Evolutionary conservation across 2,113 vertebrate species (phyloP), one percentile per base, ranked within the genome.

Genomic region (Xyrauchen texanus): DNA sequence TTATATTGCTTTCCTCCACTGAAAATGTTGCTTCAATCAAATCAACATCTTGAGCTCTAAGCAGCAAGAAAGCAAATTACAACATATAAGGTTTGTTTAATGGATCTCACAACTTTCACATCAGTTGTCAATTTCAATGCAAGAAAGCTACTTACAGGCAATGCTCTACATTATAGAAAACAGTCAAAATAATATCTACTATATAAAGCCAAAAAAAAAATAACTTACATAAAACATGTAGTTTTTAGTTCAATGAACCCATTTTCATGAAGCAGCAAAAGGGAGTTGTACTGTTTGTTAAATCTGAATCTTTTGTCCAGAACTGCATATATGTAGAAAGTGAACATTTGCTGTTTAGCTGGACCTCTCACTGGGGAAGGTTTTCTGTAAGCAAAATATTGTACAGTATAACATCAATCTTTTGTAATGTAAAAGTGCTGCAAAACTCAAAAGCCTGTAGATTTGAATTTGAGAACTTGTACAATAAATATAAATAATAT

Each of bases 261-360:
- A 7, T 0, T 7, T 0, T 3, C 8, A 34, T 0, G 0, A 44
- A 0, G n/a, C 12, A 90, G 2, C 0, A 71, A 0, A 0, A 92
- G 53, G 0, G 8, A 70, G 81, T 92, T 81, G 0, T 0, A 0
- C 0, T 84, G 0, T 8, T 0, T n/a, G 44, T 71, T 75, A 74
- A 92, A 92, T 58, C 3, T 70, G 1, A 93, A 92, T 72, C 15
- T 85, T 61, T 82, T 89, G 75, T 90, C 89, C 78, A 93, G 47
- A 45, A 92, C 85, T 5, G 90, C 86, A 2, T 92, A 86, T 62
- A 92, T 76, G 82, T 91, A 70, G 21, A 92, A 71, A 49, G 86
- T 91, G 79, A 92, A 88, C 72, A 77, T 60, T 4, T 86, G 80
- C 0, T 8, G 34, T 3, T 0, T 15, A 1, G 76, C 57, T 0